These are phyloP conservation scores for Battus philenor DNA, from an alignment of 1,140 invertebrate genomes.

Conservation along the genomic window DNA sequence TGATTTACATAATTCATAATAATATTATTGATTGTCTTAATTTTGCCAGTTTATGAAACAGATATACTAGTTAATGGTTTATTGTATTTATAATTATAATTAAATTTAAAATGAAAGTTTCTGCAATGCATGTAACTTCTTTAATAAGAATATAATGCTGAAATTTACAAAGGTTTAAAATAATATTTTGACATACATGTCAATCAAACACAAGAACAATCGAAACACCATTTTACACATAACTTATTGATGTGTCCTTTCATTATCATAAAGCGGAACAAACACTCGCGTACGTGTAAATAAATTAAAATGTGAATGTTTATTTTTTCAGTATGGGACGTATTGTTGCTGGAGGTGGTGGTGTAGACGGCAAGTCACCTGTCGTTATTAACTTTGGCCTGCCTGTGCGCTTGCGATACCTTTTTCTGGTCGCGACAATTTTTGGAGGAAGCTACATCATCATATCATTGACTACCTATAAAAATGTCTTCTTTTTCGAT, in stretches of 20 bases:
- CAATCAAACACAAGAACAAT: slow-evolving; percentile 3
- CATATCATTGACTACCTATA: slow-evolving; percentile 8
- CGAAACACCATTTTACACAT: slow-evolving; percentile 20
- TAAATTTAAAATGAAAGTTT: too few relatives aligned
- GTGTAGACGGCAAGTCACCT: background rate
- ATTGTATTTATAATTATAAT: too few relatives aligned
- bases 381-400: background rate
- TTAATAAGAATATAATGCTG: background rate
- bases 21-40: too few relatives aligned
- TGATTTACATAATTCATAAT: too few relatives aligned
- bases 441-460: slow-evolving; percentile 13
- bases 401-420: slow-evolving; percentile 4
- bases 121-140: too few relatives aligned
- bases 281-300: slow-evolving; percentile 11
- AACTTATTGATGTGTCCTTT: slow-evolving; percentile 16
- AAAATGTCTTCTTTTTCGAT: background rate
- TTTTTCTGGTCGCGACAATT: slow-evolving; percentile 7
- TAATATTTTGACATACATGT: background rate
- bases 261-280: slow-evolving; percentile 10
- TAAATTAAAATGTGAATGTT: slow-evolving; percentile 10
- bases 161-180: too few relatives aligned
- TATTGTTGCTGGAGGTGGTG: slow-evolving; percentile 3
- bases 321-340: slow-evolving; percentile 24
- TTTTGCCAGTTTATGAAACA: too few relatives aligned
- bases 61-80: too few relatives aligned